Base-by-base conservation (phyloP, 1,140 invertebrate species). In the Myzus persicae region DNA sequence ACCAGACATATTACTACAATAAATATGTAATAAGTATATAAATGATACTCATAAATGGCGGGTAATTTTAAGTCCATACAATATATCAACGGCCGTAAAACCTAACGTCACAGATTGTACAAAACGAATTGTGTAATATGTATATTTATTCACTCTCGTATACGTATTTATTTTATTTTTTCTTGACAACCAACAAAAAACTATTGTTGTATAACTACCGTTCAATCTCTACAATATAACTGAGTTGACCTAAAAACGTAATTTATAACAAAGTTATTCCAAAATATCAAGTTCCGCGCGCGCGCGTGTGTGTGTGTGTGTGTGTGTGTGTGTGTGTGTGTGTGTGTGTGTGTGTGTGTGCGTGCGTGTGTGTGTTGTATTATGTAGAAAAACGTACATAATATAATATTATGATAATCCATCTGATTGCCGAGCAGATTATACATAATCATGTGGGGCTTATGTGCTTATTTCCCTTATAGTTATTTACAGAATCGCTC, bases 211-310 rank as follows among this genome's bases (percentile, higher is more conserved):
- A 31, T 90, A 90, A 67, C 89, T 42, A 42, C 51, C 89, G 38
- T 90, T 90, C 89, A 67, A 67, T 67, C 89, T 59, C 24, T 0
- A 90, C 40, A 90, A 44, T 67, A 90, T 42, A 67, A 90, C 38
- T 42, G 38, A 3, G n/a, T 90, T 90, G 89, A 90, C 89, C 89
- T 90, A 90, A 90, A 90, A 90, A 90, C 38, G 54, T 90, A 67
- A 90, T 90, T 90, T 90, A 90, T 90, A 67, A 59, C 89, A 42
- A 90, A 59, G 51, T 90, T 67, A 4, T 90, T 90, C 22, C 7
- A 31, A 90, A 67, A 90, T 42, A 90, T 90, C 54, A 31, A 67
- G 24, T 54, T 89, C 22, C 20, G 31, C n/a, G n/a, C n/a, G n/a
- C n/a, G n/a, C n/a, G n/a, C n/a, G n/a, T n/a, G n/a, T n/a, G n/a